Evolutionary conservation across 1,140 invertebrate species (phyloP).

Genomic region (Drosophila rufa): DNA sequence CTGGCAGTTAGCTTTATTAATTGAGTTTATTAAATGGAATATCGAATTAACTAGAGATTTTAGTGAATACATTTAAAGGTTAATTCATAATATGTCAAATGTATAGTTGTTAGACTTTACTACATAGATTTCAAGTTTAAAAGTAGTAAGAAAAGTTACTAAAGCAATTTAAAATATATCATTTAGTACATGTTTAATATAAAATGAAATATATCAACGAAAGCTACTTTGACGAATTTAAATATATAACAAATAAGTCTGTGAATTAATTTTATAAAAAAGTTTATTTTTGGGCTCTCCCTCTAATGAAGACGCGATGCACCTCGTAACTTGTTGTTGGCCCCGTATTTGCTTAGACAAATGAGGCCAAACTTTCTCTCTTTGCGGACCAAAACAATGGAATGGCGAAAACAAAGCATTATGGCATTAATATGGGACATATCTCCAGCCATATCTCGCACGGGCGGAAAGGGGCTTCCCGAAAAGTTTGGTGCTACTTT

Average conservation of each 20-base stretch:
- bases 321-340: constrained; percentile 3
- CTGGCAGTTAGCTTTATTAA: constrained; percentile 11
- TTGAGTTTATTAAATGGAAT: constrained; percentile 1
- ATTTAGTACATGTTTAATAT: background rate
- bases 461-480: background rate
- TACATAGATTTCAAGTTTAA: background rate
- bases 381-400: constrained; percentile 25
- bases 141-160: background rate
- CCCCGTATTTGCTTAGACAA: constrained; percentile 35
- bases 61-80: too few species aligned
- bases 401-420: constrained; percentile 35
- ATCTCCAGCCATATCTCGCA: constrained; percentile 14
- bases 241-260: background rate
- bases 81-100: background rate
- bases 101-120: background rate
- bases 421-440: constrained; percentile 35
- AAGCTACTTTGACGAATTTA: background rate
- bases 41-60: background rate
- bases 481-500: constrained; percentile 34
- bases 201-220: too few species aligned
- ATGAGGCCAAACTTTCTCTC: constrained; percentile 28
- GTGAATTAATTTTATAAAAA: background rate
- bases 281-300: background rate
- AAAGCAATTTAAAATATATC: background rate
- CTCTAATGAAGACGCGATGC: constrained; percentile 20